Conservation (phyloP, 2,797 vertebrate genomes). For the Galagoides demidoff region DNA sequence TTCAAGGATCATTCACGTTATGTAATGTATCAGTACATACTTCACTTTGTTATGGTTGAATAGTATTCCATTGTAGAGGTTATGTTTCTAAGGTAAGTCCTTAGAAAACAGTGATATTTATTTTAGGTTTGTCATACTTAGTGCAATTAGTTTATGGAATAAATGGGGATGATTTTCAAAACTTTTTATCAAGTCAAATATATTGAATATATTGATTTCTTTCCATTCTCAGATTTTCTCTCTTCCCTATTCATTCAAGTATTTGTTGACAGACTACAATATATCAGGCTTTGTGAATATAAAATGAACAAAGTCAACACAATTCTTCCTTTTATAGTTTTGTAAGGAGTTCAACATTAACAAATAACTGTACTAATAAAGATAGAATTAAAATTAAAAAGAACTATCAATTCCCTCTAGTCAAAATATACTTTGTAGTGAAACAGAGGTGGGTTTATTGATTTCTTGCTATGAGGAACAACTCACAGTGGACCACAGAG, state of each 20-base stretch:
- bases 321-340: not conserved
- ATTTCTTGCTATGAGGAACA: not conserved
- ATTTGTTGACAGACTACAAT: not conserved
- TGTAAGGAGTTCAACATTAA: not conserved
- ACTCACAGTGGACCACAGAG: fast-evolving
- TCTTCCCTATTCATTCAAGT: not conserved
- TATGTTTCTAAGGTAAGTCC: not conserved
- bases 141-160: not conserved
- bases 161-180: not conserved
- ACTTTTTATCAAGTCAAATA: not conserved
- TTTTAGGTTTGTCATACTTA: not conserved
- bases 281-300: not conserved
- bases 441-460: not conserved
- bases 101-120: not conserved
- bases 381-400: not conserved
- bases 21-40: not conserved
- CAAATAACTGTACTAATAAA: not conserved
- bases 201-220: not conserved
- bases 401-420: not conserved
- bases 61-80: not conserved
- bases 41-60: not conserved
- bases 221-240: not conserved
- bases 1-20: not conserved
- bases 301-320: not conserved
- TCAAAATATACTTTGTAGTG: not conserved